Evolutionary conservation across 30 jellyfish, hydroid and myxozoan species (phyloP).

Genomic region (Pseudorhiza aurosa): DNA sequence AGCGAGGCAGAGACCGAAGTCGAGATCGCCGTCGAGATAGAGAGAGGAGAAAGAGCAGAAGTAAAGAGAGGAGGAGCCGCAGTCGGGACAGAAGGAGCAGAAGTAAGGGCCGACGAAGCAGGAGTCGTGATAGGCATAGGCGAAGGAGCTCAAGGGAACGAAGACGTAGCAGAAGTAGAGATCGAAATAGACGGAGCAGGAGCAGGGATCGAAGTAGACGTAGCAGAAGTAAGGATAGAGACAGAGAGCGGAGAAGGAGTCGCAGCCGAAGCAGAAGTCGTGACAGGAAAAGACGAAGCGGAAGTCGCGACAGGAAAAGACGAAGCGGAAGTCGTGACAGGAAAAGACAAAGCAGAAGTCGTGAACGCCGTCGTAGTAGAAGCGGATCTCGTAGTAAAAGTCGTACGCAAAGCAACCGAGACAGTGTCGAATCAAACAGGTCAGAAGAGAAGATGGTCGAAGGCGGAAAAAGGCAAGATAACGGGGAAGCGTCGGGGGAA

Average conservation of each 20-base stretch:
- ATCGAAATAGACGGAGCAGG: constrained; percentile 43
- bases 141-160: constrained; percentile 47
- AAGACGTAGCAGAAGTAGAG: constrained; percentile 64
- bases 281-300: constrained; percentile 34
- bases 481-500: not conserved
- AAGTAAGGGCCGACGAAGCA: constrained; percentile 58
- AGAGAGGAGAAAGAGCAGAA: constrained; percentile 53
- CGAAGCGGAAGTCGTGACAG: constrained; percentile 79
- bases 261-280: constrained; percentile 72
- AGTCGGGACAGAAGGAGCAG: constrained; percentile 66
- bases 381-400: constrained; percentile 59
- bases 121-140: constrained; percentile 47
- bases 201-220: constrained; percentile 76
- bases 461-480: constrained; percentile 1
- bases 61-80: constrained; percentile 49
- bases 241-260: constrained; percentile 35
- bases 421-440: constrained; percentile 42
- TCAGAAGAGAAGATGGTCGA: constrained; percentile 10
- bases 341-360: constrained; percentile 68
- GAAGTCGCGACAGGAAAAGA: constrained; percentile 27
- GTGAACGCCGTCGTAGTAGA: constrained; percentile 67
- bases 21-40: constrained; percentile 50
- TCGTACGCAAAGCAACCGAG: constrained; percentile 25
- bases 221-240: constrained; percentile 75
- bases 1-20: constrained; percentile 49